phyloP scores from a whole-genome alignment of 1,140 invertebrate species.

The Apis mellifera region Amel_HAv3.1 CM009931.2:23653501-23654000 shows the following conservation, averaged over 20 bases:
- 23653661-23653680: conserved; percentile 25
- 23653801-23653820: conserved; percentile 17
- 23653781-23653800: conserved; percentile 6
- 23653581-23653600: neutral
- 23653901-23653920: neutral
- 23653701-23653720: neutral
- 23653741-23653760: neutral
- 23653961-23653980: conserved; percentile 14
- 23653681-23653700: neutral
- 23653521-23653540: too few species aligned
- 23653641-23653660: conserved; percentile 1
- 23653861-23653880: conserved; percentile 11
- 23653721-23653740: neutral
- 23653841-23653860: conserved; percentile 23
- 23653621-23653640: too few species aligned
- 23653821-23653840: neutral
- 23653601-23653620: too few species aligned
- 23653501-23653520: too few species aligned
- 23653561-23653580: neutral
- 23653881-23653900: neutral
- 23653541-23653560: too few species aligned
- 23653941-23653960: conserved; percentile 37
- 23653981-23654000: conserved; percentile 57
- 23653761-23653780: conserved; percentile 23
- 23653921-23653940: conserved; percentile 13